These are phyloP conservation scores for Amblyjoppa fuscipennis DNA, from an alignment of 2,888 invertebrate species.

Conservation along the genomic window DNA sequence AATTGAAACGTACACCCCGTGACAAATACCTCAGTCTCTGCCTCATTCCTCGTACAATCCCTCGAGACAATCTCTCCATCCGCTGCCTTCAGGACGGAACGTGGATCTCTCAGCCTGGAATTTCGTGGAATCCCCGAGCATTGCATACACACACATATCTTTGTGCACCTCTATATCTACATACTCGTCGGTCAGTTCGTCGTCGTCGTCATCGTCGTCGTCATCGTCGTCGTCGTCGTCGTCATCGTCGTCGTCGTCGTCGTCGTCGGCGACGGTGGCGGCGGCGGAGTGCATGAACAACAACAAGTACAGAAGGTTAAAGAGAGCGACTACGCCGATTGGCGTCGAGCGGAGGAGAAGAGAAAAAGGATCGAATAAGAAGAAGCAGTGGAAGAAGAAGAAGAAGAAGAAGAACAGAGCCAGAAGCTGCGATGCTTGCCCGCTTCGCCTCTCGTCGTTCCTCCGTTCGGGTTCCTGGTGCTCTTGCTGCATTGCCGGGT, in stretches of 20 bases:
- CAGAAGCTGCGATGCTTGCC: constrained; percentile 18
- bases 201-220: constrained; percentile 5
- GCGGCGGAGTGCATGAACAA: constrained; percentile 48
- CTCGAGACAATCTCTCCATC: constrained; percentile 25
- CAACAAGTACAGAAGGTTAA: constrained; percentile 52
- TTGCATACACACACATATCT: constrained; percentile 20
- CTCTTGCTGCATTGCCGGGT: constrained; percentile 82
- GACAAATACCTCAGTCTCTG: constrained; percentile 33
- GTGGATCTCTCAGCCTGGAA: constrained; percentile 61
- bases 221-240: constrained; percentile 34
- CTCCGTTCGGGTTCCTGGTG: constrained; percentile 80
- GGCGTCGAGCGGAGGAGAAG: constrained; percentile 44
- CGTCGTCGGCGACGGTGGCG: too few species aligned
- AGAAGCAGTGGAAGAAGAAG: constrained; percentile 71
- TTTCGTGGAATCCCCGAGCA: constrained; percentile 63
- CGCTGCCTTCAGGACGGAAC: constrained; percentile 39
- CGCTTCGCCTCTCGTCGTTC: constrained; percentile 62
- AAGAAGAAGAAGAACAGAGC: constrained; percentile 69
- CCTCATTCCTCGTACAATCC: constrained; percentile 40
- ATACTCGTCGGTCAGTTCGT: constrained; percentile 41
- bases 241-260: neutral
- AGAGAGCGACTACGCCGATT: constrained; percentile 37
- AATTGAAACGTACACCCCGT: constrained; percentile 34
- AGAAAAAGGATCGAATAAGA: constrained; percentile 69
- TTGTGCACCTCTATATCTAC: constrained; percentile 27